Percentiles rank a stretch among this genome's conserved stretches.
These are phyloP conservation scores for Druceiella hillmani DNA, from an alignment of 2,888 invertebrate genomes.

Conservation along the genomic window DNA sequence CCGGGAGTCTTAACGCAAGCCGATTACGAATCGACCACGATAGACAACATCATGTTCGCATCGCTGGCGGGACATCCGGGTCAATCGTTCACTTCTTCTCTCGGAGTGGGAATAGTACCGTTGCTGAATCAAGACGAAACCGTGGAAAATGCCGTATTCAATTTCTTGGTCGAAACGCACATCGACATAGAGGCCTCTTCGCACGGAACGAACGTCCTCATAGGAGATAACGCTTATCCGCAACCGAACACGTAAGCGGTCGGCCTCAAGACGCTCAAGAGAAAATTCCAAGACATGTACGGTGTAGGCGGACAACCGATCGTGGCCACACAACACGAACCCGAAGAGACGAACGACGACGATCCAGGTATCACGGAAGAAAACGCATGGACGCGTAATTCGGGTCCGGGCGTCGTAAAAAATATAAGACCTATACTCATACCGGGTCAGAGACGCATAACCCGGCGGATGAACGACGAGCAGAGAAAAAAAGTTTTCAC, in stretches of 20 bases:
- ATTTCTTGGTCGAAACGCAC: neutral
- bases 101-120: too few species aligned
- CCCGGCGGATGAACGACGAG: neutral
- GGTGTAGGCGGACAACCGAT: neutral
- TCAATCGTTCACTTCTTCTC: too few species aligned
- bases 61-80: too few species aligned
- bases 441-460: neutral
- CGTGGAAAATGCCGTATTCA: neutral
- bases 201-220: neutral
- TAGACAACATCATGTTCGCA: too few species aligned
- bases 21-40: too few species aligned
- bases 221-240: neutral
- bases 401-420: neutral
- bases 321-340: neutral
- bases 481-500: neutral
- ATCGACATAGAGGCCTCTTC: neutral
- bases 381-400: neutral
- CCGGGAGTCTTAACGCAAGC: too few species aligned
- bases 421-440: neutral
- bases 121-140: neutral
- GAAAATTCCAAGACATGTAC: neutral
- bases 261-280: neutral
- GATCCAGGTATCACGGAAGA: neutral
- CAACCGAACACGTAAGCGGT: neutral
- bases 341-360: neutral